A percentile compares a stretch with the other conserved stretches of the same genome.
These are phyloP conservation scores for Pinctada fucata DNA, from an alignment of 2,888 invertebrate genomes.

Conservation along the genomic window DNA sequence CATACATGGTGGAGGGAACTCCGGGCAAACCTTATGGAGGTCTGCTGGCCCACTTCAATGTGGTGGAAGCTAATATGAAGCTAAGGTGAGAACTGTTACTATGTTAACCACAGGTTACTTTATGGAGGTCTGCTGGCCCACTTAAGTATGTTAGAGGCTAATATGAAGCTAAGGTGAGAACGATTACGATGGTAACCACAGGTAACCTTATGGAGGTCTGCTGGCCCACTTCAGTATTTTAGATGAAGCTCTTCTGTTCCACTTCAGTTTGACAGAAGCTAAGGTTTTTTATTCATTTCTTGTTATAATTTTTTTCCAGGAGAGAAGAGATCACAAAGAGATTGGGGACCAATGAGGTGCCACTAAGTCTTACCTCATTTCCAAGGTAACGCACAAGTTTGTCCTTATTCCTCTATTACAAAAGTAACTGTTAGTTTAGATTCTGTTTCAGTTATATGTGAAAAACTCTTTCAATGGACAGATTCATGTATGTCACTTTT, in stretches of 20 bases:
- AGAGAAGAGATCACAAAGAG: conserved; percentile 86
- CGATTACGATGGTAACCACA: not conserved
- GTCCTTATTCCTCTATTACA: too few relatives aligned
- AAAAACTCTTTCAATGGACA: too few relatives aligned
- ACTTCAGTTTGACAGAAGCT: conserved; percentile 98
- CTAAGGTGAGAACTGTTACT: conserved; percentile 77
- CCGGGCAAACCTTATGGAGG: conserved; percentile 94
- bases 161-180: conserved; percentile 86
- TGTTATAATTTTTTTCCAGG: conserved; percentile 76
- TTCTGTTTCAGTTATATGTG: too few relatives aligned
- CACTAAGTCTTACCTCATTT: conserved; percentile 92
- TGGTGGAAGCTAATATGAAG: conserved; percentile 98
- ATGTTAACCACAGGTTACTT: conserved; percentile 77
- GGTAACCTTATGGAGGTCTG: conserved; percentile 89
- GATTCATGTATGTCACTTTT: too few relatives aligned
- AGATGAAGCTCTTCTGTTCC: conserved; percentile 94
- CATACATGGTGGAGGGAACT: conserved; percentile 99
- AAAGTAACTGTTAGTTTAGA: too few relatives aligned
- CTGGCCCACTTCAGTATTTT: conserved; percentile 98
- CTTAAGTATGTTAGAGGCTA: conserved; percentile 98
- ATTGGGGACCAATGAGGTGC: conserved; percentile 81
- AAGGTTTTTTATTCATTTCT: conserved; percentile 80
- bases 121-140: conserved; percentile 96
- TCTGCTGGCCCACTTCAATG: conserved; percentile 95
- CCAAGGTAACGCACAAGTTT: conserved; percentile 83